A percentile compares a stretch with the other conserved stretches of the same genome.
Conservation (phyloP, 2,888 invertebrate genomes). For the Galerucella nymphaeae region DNA sequence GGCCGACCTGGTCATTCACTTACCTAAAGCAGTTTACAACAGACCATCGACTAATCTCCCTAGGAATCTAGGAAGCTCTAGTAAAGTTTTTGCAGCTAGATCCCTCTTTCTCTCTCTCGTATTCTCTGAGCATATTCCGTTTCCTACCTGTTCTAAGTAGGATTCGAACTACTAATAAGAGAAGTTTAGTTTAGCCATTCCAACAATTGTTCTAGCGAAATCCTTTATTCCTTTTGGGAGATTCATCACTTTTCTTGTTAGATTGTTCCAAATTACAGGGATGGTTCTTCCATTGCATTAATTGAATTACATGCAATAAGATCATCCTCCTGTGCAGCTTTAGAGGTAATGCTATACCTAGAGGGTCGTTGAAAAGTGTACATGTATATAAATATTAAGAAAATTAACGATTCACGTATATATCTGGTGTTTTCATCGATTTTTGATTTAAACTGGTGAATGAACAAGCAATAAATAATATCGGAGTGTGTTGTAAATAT, state of each 20-base stretch:
- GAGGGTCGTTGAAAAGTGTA: too few relatives aligned
- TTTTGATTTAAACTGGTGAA: too few relatives aligned
- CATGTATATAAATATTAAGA: too few relatives aligned
- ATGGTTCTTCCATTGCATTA: too few relatives aligned
- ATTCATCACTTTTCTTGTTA: too few relatives aligned
- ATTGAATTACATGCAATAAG: too few relatives aligned
- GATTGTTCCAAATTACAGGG: too few relatives aligned
- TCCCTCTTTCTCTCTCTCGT: conserved; percentile 9
- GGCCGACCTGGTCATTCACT: conserved; percentile 28
- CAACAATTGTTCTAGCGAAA: conserved; percentile 23
- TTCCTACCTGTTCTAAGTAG: conserved; percentile 30
- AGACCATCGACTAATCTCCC: conserved; percentile 25
- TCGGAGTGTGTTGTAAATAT: conserved; percentile 23
- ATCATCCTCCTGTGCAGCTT: too few relatives aligned
- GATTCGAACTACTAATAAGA: conserved; percentile 11
- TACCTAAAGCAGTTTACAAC: conserved; percentile 30
- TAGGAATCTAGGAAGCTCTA: conserved; percentile 15
- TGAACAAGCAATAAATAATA: background rate
- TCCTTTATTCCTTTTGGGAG: conserved; percentile 12
- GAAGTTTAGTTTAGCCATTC: conserved; percentile 22
- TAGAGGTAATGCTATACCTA: too few relatives aligned
- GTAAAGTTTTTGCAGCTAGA: conserved; percentile 24
- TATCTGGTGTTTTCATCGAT: background rate
- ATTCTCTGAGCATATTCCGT: conserved; percentile 18
- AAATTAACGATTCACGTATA: background rate